Evolutionary conservation across 2,113 vertebrate genomes (phyloP), one percentile per base, ranked within the genome.

Genomic region (Ifrita kowaldi): DNA sequence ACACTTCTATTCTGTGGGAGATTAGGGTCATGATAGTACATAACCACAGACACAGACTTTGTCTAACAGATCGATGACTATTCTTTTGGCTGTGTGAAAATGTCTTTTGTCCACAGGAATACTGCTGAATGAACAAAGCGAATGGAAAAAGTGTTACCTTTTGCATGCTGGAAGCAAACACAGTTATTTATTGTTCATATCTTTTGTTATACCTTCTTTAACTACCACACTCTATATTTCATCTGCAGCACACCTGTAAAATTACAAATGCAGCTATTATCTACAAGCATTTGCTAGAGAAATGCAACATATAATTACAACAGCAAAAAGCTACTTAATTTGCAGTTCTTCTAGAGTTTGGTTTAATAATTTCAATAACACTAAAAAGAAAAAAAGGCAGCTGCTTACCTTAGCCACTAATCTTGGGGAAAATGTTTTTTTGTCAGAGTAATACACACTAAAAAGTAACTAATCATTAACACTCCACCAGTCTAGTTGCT

Each of bases 271-370:
- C 67, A 92, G 52, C 80, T 97, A 96, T 97, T 97, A 95, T 83
- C 42, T 63, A 73, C 65, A 69, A 83, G 35, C 32, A 90, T 89
- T 96, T 94, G 71, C 91, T 79, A 90, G 63, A 96, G 55, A 97
- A 96, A 95, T 89, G 85, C 81, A 95, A 52, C 52, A 60, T 85
- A 37, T 87, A 95, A 97, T 97, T 97, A 95, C 81, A 93, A 88
- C 37, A 90, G 91, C n/a, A 95, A 96, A 97, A 94, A 88, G 35
- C 24, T 9, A 69, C 50, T 67, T 84, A 70, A 92, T 95, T 90
- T 95, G 55, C 47, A 89, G 55, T 89, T 96, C 73, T 74, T 87
- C 23, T 86, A 57, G 69, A 93, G 80, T 88, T 77, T 67, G 19
- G 18, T 28, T 77, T 96, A 63, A 82, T 87, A 95, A 97, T 94